Evolutionary conservation across 2,888 invertebrate genomes (phyloP).

Genomic region (Pterobdella sp.): DNA sequence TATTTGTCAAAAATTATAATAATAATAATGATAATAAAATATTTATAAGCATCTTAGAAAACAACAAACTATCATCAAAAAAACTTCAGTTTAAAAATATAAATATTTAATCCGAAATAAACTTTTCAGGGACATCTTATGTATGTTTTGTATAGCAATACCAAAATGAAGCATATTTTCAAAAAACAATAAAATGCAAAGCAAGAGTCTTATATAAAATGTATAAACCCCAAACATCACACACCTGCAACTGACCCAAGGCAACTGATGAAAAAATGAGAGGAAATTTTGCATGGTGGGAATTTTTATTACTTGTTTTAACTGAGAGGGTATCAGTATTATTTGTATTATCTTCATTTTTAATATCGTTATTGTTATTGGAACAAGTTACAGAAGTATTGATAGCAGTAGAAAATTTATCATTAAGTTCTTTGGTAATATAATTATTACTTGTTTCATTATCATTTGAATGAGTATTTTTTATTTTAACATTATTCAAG

Average conservation of each 20-base stretch:
- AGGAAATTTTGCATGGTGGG: not conserved
- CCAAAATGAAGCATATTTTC: not conserved
- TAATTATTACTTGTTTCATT: not conserved
- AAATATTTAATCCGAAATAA: no score
- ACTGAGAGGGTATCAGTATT: not conserved
- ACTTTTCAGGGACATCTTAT: no score
- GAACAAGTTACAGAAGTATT: not conserved
- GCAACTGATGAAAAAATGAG: conserved; percentile 9
- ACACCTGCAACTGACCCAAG: not conserved
- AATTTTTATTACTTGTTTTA: not conserved
- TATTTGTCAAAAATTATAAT: not conserved
- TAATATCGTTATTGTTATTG: not conserved
- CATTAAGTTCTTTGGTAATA: not conserved
- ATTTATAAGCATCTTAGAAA: not conserved
- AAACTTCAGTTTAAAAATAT: no score
- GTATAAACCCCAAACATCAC: not conserved
- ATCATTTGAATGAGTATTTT: not conserved
- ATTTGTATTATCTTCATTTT: not conserved
- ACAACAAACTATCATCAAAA: not conserved
- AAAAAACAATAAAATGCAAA: not conserved
- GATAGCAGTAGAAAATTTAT: not conserved
- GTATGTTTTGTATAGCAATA: no score
- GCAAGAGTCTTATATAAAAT: not conserved
- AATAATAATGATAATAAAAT: conserved; percentile 15
- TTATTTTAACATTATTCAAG: not conserved